Evolutionary conservation across 2,797 vertebrate species (phyloP), one percentile per base, ranked within the genome.

Genomic region (Muscicapa striata): DNA sequence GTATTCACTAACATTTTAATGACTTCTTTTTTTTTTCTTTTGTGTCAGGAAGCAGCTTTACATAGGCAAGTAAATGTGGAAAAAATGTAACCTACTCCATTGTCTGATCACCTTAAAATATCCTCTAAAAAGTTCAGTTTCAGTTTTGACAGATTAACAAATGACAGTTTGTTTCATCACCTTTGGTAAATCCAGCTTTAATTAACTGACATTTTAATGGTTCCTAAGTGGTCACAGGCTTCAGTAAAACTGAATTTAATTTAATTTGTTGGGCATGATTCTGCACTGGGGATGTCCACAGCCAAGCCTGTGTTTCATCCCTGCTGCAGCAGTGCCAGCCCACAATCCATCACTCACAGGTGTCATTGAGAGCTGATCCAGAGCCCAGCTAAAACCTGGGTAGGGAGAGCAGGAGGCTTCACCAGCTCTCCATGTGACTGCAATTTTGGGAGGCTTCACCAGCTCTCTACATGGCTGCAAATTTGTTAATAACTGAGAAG

Each of bases 191-290:
- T 29, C 57, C 64, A 77, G 15, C 41, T 89, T 82, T 92, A 94
- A 94, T 92, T 90, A 95, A 80, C 69, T 75, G 82, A 40, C 1
- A 0, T 40, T 92, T 74, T 80, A 87, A 82, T 64, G 54, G 79
- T 73, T 72, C 87, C 87, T 36, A 13, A 73, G 63, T 45, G 67
- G 77, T 48, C 84, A 45, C 51, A 3, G 43, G 30, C 58, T 81
- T 89, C 76, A 64, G 9, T 52, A 10, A 29, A 77, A 80, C 76
- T 63, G 67, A 70, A 78, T 95, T 92, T 68, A 87, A 96, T 90
- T 90, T 72, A 93, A 94, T 87, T 93, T 84, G 26, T 15, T 78
- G 76, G 85, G 93, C 58, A 78, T 69, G 89, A 52, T 81, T 85
- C 79, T 94, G 87, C 46, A 22, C 24, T 7, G 14, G 4, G 20